Percentiles rank a stretch among this genome's conserved stretches.
These are phyloP conservation scores for Torymus auratus DNA, from an alignment of 2,888 invertebrate species.

Conservation along the genomic window DNA sequence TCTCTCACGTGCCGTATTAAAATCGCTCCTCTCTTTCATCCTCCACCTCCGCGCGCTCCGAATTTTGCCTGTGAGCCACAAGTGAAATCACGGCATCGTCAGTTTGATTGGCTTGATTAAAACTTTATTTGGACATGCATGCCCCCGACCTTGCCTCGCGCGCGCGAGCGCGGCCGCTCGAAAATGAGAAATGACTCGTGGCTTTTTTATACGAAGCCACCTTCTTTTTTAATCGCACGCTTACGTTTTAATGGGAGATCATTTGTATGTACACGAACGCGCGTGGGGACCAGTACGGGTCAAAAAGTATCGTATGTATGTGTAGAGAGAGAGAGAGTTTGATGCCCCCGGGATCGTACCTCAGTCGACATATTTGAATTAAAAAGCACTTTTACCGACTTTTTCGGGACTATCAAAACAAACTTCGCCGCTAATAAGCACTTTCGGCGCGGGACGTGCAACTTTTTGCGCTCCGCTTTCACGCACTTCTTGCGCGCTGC, in stretches of 20 bases:
- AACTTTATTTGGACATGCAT: constrained; percentile 40
- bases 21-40: constrained; percentile 15
- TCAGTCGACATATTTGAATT: constrained; percentile 26
- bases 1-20: constrained; percentile 53
- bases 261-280: background rate
- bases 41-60: no score
- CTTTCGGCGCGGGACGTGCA: background rate
- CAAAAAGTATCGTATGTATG: background rate
- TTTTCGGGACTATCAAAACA: constrained; percentile 24
- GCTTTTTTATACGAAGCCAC: background rate
- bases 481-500: background rate
- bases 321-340: constrained; percentile 11
- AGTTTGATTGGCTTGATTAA: constrained; percentile 23
- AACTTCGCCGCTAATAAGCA: constrained; percentile 24
- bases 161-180: background rate
- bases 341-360: constrained; percentile 11
- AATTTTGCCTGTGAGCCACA: background rate
- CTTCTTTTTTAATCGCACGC: constrained; percentile 9
- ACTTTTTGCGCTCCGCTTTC: background rate
- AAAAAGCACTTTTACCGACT: constrained; percentile 26
- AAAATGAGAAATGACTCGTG: constrained; percentile 41
- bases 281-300: background rate
- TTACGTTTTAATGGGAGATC: constrained; percentile 4
- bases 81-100: constrained; percentile 32
- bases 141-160: constrained; percentile 13